Base-by-base conservation (phyloP, 2,113 vertebrate species). In the Genyomyrus donnyi region DNA sequence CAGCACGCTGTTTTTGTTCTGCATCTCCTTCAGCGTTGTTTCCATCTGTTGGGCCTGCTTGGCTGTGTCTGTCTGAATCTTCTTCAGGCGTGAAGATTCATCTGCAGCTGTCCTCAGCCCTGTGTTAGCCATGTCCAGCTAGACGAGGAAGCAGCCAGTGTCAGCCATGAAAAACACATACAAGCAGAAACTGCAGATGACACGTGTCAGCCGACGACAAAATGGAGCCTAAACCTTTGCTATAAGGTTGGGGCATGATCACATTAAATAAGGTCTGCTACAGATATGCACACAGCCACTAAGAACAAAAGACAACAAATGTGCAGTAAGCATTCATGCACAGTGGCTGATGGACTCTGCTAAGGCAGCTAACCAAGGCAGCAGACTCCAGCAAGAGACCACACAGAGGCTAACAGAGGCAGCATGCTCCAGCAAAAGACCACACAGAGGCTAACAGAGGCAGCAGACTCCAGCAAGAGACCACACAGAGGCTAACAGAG, bases 41-140 rank as follows among this genome's bases (percentile, higher is more conserved):
- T 99, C 98, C 92, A 99, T 93, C 94, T 96, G 96, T 93, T 98
- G 97, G 48, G 97, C 95, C 93, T 98, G 98, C 91, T 97, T 98
- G 27, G 97, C 97, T 42, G 93, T 96, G 94, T 99, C 98, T 0
- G 95, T 95, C 39, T 99, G 98, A 91, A 96, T 96, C 95, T 97
- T 99, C 91, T 96, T 97, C 93, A 98, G 94, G 66, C 97, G 95
- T 45, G 95, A 94, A 2, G 95, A 94, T 77, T 96, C 96, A 91
- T 99, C 98, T 91, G 96, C 96, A 94, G 99, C 98, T 1, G 96
- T 95, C 89, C 97, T 94, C 50, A 98, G 95, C 89, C 95, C 94
- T 74, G 94, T 92, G 90, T 95, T 97, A 77, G 96, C 93, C 94
- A 98, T 98, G 92, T 99, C 97, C 89, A 99, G 94, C 98, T 99